phyloP scores from a whole-genome alignment of 2,113 vertebrate genomes.

The Cyphomyrus discorhynchus region DNA sequence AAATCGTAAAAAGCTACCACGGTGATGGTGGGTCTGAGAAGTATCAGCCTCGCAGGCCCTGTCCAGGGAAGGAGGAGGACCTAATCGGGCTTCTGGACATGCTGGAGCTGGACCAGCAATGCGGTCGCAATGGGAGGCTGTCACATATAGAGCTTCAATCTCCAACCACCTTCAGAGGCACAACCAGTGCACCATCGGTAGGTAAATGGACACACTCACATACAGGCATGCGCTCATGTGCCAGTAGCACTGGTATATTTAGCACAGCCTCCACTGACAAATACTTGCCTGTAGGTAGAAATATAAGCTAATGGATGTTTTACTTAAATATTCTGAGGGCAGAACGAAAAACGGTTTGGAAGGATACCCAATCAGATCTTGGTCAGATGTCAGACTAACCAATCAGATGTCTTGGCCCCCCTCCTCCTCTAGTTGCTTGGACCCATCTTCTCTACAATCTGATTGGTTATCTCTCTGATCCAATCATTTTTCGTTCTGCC shows the following conservation, averaged over 20 bases:
- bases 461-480: too few relatives aligned
- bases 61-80: conserved; percentile 46
- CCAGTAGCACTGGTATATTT: not conserved
- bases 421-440: too few relatives aligned
- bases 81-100: conserved; percentile 61
- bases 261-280: not conserved
- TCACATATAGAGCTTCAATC: conserved; percentile 47
- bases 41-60: conserved; percentile 45
- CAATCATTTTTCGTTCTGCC: too few relatives aligned
- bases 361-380: too few relatives aligned
- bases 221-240: not conserved
- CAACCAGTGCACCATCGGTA: conserved; percentile 51
- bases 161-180: conserved; percentile 38
- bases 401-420: too few relatives aligned
- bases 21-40: conserved; percentile 53
- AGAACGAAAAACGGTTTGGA: too few relatives aligned
- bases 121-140: conserved; percentile 51
- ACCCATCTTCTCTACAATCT: too few relatives aligned
- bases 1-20: conserved; percentile 84
- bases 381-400: too few relatives aligned
- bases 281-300: not conserved
- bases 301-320: not conserved
- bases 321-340: too few relatives aligned
- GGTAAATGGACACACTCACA: conserved; percentile 34
- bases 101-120: conserved; percentile 60